Base-by-base conservation (phyloP, 2,888 invertebrate species). In the Pandemis cinnamomeana region DNA sequence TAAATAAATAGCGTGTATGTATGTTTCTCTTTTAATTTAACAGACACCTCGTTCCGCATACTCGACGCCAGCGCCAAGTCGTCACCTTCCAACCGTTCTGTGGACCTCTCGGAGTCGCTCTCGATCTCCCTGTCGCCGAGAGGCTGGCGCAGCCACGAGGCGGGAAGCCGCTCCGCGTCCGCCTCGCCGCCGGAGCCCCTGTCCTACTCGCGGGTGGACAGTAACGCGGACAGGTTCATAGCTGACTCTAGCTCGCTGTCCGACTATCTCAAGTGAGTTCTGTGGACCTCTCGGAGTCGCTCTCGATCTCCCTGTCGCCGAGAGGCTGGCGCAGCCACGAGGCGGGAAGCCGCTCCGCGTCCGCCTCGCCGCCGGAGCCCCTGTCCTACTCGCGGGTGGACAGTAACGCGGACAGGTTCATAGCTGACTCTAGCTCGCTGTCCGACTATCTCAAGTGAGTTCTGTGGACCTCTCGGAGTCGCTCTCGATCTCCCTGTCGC, bases 1-100 rank as follows among this genome's bases (percentile, higher is more conserved):
- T n/a, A n/a, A n/a, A n/a, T n/a, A n/a, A n/a, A 27, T 27, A 27
- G 27, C 27, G 4, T 20, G 20, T 20, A 36, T 36, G 27, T 36
- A 36, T 36, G 27, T 36, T 4, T 3, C 0, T 4, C 13, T 46
- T 10, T 0, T n/a, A 10, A 8, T 71, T 36, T 51, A 7, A 51
- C 67, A 74, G 74, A 74, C 67, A 74, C 74, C n/a, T 74, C 74
- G 0, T 74, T 71, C 67, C 66, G 62, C n/a, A 55, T 74, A 15
- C 36, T 71, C 5, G 74, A 74, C 55, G 13, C 60, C 4, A 61
- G 61, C 13, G 4, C 44, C 6, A n/a, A 44, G 7, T 67, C 71
- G 0, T 46, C 67, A 0, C 53, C 66, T 0, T 11, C 53, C 0
- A 8, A 44, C 36, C 5, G 6, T 3, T 67, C 74, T 3, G 15